phyloP scores from a whole-genome alignment of 2,113 vertebrate genomes.

The Gallinago paraguaiae region DNA sequence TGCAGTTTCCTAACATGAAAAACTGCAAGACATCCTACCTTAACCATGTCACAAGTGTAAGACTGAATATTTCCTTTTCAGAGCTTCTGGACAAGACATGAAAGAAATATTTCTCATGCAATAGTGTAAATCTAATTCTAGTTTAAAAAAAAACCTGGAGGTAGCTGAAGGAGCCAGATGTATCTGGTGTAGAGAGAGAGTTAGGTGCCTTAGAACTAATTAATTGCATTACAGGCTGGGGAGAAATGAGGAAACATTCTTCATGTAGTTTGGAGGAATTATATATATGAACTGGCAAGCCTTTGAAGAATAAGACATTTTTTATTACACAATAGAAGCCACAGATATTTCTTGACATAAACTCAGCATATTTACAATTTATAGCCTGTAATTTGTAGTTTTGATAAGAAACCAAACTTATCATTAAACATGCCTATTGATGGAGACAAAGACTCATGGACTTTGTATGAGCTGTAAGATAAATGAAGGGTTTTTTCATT shows the following conservation, averaged over 20 bases:
- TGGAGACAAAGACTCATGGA: neutral
- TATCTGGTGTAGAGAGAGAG: neutral
- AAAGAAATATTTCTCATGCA: neutral
- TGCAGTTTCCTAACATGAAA: neutral
- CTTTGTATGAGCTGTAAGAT: neutral
- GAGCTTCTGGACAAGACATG: neutral
- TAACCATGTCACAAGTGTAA: neutral
- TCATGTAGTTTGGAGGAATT: neutral
- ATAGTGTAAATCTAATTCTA: neutral
- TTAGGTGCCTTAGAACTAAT: neutral
- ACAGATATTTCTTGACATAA: neutral
- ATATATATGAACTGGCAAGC: neutral
- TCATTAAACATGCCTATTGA: neutral
- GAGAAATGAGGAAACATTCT: neutral
- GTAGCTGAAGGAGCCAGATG: neutral
- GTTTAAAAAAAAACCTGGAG: neutral
- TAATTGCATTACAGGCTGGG: neutral
- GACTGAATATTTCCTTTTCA: neutral
- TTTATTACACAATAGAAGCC: neutral
- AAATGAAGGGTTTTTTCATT: neutral
- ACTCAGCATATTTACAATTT: neutral
- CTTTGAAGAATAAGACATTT: neutral
- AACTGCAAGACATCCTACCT: neutral
- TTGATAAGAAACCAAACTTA: neutral
- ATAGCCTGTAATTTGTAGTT: neutral